A percentile compares a stretch with the other conserved stretches of the same genome.
These are phyloP conservation scores for Theocolax elegans DNA, from an alignment of 1,140 invertebrate genomes.

Conservation along the genomic window DNA sequence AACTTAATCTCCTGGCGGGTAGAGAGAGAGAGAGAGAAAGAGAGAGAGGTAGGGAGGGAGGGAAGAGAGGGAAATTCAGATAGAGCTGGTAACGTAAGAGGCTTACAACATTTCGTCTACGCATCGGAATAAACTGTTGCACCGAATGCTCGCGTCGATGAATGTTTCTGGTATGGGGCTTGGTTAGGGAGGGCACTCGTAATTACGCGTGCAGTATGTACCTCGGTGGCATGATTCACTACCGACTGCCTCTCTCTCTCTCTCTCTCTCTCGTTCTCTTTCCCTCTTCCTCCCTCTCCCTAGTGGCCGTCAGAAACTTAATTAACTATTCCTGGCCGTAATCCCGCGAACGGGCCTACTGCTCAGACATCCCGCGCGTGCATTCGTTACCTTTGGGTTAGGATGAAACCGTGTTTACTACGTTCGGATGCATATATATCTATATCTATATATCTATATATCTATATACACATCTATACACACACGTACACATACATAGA, in stretches of 20 bases:
- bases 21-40: no score
- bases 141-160: not conserved
- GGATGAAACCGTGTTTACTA: not conserved
- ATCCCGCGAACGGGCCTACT: constrained; percentile 51
- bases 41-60: no score
- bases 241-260: constrained; percentile 50
- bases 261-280: no score
- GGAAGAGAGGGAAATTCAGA: no score
- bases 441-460: no score
- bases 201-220: constrained; percentile 55
- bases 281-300: no score
- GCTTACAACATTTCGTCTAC: not conserved
- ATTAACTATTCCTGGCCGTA: constrained; percentile 61
- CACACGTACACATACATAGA: no score
- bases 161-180: no score
- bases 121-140: not conserved
- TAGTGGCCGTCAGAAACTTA: constrained; percentile 58
- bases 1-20: not conserved
- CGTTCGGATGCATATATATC: no score
- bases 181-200: constrained; percentile 43
- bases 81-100: constrained; percentile 10
- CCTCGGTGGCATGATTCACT: constrained; percentile 56
- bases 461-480: no score
- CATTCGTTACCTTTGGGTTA: not conserved
- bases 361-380: not conserved